Base-by-base conservation (phyloP, 2,797 vertebrate genomes). In the Tokudaia muenninki region DNA sequence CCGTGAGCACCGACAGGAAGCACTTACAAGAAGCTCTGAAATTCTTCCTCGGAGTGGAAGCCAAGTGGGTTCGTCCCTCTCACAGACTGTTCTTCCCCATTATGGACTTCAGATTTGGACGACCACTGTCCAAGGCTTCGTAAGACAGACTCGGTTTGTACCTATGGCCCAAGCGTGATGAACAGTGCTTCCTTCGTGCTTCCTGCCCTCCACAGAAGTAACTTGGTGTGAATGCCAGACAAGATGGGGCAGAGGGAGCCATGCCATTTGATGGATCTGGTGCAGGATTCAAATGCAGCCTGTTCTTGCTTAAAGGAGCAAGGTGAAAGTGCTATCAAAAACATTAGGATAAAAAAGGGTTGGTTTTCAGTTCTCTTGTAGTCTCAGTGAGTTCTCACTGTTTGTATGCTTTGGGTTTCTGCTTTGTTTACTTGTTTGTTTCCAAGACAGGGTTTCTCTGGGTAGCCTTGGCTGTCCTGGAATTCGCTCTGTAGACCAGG, bases 11-110 rank as follows among this genome's bases (percentile, higher is more conserved):
- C 5, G 4, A 24, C 2, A 67, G 44, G 37, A 65, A 79, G 61
- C 22, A 29, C 91, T 89, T 17, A n/a, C 1, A n/a, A 86, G 11
- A 24, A 78, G 16, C 12, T 93, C 87, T 70, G 89, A 75, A 81
- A 89, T 44, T n/a, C 52, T 94, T 92, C 93, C 83, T 91, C 3
- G 34, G 44, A 16, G 63, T 57, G 52, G 77, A 92, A 41, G 17
- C 37, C 37, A 26, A 37, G 77, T n/a, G 79, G 26, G 19, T 70
- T 90, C 41, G 16, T 11, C 81, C 44, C 29, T 84, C 24, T n/a
- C 50, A 59, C 47, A 52, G 41, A 77, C 79, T 92, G 61, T 77
- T 67, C 59, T 78, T 93, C 34, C 26, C 37, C 65, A 31, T 55
- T 29, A n/a, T 3, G 3, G 26, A 77, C 55, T 90, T 24, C 50